Conservation (phyloP, 1,140 invertebrate genomes). For the Papilio polyxenes region DNA sequence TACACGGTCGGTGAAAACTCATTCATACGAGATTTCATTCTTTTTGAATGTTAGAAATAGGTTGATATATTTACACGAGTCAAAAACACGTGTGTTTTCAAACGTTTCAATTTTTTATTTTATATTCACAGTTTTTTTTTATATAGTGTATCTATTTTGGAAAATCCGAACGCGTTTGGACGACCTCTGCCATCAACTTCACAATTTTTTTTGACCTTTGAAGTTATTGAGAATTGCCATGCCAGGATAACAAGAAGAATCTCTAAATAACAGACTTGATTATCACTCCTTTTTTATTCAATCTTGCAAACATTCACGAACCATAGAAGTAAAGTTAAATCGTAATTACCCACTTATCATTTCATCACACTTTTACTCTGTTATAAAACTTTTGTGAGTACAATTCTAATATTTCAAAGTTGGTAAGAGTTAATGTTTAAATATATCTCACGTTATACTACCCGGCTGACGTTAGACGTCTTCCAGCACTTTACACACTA, state of each 20-base stretch:
- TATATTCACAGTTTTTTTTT: not conserved
- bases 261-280: too few relatives aligned
- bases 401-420: conserved; percentile 1
- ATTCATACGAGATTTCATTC: conserved; percentile 12
- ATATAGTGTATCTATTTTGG: not conserved
- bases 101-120: too few relatives aligned
- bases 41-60: not conserved
- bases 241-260: too few relatives aligned
- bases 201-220: not conserved
- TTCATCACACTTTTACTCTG: too few relatives aligned
- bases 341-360: not conserved
- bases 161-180: not conserved
- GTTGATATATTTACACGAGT: conserved; percentile 1
- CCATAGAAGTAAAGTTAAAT: too few relatives aligned
- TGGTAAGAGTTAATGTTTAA: conserved; percentile 15
- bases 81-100: not conserved
- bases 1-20: conserved; percentile 20
- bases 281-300: not conserved
- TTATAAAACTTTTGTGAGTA: not conserved
- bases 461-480: not conserved
- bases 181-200: not conserved
- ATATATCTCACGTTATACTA: not conserved
- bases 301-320: not conserved
- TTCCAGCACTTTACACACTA: conserved; percentile 28
- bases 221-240: not conserved